phyloP scores from a whole-genome alignment of 2,113 vertebrate species.

The Corythoichthys haematopterus region DNA sequence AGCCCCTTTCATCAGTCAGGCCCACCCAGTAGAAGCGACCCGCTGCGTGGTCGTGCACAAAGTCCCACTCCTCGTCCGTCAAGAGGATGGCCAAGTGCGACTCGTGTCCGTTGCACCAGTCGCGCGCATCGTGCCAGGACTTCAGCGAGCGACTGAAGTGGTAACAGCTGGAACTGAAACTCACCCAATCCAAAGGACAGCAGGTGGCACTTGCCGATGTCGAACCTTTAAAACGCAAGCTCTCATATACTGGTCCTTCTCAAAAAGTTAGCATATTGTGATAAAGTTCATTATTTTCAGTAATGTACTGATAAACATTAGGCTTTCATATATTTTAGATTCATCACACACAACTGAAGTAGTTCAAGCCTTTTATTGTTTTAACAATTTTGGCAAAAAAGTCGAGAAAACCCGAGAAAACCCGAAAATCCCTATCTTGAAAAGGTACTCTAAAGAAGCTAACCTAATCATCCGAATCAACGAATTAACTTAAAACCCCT shows the following conservation, averaged over 20 bases:
- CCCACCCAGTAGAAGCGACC: conserved; percentile 43
- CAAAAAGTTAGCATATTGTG: too few species aligned
- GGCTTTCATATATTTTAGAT: too few species aligned
- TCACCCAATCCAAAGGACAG: conserved; percentile 39
- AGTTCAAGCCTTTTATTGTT: too few species aligned
- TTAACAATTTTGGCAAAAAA: too few species aligned
- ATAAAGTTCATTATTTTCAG: too few species aligned
- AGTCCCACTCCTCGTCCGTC: conserved; percentile 45
- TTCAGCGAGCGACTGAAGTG: not conserved
- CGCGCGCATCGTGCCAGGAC: conserved; percentile 33
- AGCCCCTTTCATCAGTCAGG: conserved; percentile 40
- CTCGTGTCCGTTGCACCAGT: conserved; percentile 49
- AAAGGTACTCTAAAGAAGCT: too few species aligned
- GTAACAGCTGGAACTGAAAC: conserved; percentile 17
- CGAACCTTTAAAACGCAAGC: conserved; percentile 9
- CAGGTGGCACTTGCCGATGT: not conserved
- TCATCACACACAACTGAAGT: too few species aligned
- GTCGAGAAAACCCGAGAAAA: too few species aligned
- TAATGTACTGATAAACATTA: too few species aligned
- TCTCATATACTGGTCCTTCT: not conserved
- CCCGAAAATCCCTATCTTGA: not conserved
- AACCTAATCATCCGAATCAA: too few species aligned
- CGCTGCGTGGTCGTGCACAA: rapidly evolving
- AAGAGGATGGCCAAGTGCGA: conserved; percentile 43
- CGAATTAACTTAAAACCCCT: too few species aligned